These are phyloP conservation scores for Agrilus planipennis DNA, from an alignment of 1,140 invertebrate species.

Conservation along the genomic window DNA sequence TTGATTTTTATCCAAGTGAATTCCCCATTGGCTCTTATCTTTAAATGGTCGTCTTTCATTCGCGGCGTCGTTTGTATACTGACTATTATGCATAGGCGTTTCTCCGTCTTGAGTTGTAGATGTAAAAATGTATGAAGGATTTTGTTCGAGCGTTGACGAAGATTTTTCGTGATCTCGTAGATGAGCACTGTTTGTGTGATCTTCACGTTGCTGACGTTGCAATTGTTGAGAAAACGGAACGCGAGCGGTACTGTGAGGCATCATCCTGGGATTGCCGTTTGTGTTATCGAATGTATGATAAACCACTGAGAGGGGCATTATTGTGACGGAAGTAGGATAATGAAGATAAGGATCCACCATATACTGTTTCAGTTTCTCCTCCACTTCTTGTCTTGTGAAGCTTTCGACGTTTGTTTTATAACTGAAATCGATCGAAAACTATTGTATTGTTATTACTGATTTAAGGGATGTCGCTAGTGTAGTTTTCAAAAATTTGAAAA, in stretches of 20 bases:
- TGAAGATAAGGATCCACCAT: conserved; percentile 5
- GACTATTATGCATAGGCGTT: no score
- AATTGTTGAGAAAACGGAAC: not conserved
- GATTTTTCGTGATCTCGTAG: not conserved
- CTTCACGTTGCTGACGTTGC: not conserved
- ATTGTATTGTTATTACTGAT: no score
- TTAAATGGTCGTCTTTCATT: no score
- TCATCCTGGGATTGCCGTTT: not conserved
- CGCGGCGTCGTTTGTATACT: no score
- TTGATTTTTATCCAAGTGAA: no score
- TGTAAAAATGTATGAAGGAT: no score
- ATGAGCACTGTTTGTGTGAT: conserved; percentile 1
- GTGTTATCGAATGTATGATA: not conserved
- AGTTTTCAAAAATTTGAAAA: no score
- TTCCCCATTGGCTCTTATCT: no score
- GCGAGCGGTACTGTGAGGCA: not conserved
- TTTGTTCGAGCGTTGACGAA: no score
- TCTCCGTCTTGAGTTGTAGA: no score
- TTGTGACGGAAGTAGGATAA: conserved; percentile 6
- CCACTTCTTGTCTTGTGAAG: conserved; percentile 3
- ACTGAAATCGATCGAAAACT: no score
- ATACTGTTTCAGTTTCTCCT: conserved; percentile 4
- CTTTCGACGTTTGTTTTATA: conserved; percentile 4
- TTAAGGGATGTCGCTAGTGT: no score
- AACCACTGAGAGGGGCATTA: conserved; percentile 9